Conservation (phyloP, 2,797 vertebrate species). For the Pipistrellus pipistrellus region DNA sequence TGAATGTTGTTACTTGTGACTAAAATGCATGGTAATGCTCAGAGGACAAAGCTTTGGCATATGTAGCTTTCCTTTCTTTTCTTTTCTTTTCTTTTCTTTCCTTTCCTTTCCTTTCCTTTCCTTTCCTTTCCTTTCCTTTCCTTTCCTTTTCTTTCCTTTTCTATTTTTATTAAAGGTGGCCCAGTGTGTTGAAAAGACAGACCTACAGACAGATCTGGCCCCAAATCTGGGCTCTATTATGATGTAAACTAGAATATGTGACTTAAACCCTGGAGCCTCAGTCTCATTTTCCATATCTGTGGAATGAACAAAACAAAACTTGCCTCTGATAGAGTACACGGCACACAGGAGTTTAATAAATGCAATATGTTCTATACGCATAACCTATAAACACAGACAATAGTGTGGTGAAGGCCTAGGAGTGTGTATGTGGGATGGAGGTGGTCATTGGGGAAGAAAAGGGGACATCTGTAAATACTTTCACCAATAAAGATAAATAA, state of each 20-base stretch:
- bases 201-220: neutral
- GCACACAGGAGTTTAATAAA: neutral
- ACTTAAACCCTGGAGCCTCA: neutral
- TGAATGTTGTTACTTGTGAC: conserved; percentile 19
- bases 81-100: too few species aligned
- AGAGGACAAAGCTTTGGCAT: neutral
- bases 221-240: conserved; percentile 12
- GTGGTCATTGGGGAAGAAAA: too few species aligned
- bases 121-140: neutral
- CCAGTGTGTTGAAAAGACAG: neutral
- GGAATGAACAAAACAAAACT: conserved; percentile 43
- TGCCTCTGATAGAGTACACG: neutral
- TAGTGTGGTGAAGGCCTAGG: too few species aligned
- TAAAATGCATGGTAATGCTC: conserved; percentile 17
- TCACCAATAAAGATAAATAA: too few species aligned
- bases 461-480: too few species aligned
- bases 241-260: neutral
- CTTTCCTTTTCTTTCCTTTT: neutral
- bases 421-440: too few species aligned
- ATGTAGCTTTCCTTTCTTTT: neutral
- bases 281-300: neutral
- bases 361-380: neutral
- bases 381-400: too few species aligned
- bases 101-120: too few species aligned
- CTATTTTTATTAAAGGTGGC: neutral